A percentile compares a stretch with the other conserved stretches of the same genome.
These are phyloP conservation scores for Cheilosia variabilis DNA, from an alignment of 2,888 invertebrate species.

Conservation along the genomic window DNA sequence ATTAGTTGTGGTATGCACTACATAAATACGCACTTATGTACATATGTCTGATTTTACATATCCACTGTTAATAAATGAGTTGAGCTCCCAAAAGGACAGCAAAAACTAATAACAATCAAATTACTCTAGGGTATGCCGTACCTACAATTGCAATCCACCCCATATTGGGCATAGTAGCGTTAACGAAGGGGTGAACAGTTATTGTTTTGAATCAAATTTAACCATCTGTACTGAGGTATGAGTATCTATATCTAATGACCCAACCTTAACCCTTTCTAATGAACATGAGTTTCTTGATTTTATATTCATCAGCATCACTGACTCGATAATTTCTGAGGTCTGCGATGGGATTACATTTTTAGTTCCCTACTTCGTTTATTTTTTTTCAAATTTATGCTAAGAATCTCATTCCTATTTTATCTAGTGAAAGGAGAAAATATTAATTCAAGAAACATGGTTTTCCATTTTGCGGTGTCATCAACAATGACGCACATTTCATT, in stretches of 20 bases:
- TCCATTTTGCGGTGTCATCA: too few relatives aligned
- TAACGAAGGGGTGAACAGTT: background rate
- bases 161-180: background rate
- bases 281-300: constrained; percentile 2
- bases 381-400: background rate
- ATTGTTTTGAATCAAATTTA: constrained; percentile 1
- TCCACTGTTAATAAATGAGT: background rate
- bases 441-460: too few relatives aligned
- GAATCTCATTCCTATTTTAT: background rate
- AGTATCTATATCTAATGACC: background rate
- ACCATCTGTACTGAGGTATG: constrained; percentile 1
- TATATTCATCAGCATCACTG: constrained; percentile 6
- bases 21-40: background rate
- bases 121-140: background rate
- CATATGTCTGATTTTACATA: background rate
- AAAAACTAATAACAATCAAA: background rate
- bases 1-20: too few relatives aligned
- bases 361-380: background rate
- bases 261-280: constrained; percentile 1
- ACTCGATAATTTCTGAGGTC: background rate
- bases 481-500: too few relatives aligned
- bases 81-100: background rate
- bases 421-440: background rate
- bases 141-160: background rate
- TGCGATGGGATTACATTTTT: background rate